Conservation (phyloP, 2,797 vertebrate genomes). For the Manis javanica region DNA sequence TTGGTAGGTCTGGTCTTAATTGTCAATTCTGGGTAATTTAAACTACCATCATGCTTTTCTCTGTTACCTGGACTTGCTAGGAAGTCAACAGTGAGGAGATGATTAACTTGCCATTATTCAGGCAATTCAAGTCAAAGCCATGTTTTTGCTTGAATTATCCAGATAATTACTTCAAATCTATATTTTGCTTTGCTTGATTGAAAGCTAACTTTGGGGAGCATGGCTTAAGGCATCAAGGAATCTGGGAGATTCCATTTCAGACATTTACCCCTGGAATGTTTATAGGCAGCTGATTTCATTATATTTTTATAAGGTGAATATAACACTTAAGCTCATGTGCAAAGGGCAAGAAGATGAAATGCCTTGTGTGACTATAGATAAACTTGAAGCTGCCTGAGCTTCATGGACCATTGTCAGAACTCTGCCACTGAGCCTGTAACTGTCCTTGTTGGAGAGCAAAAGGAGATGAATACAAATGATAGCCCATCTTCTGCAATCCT, state of each 20-base stretch:
- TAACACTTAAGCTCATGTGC: neutral
- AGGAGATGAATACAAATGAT: too few species aligned
- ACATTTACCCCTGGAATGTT: neutral
- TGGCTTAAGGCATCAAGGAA: neutral
- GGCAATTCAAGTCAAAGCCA: neutral
- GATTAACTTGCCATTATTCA: neutral
- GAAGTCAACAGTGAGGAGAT: neutral
- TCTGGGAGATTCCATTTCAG: neutral
- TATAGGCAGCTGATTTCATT: neutral
- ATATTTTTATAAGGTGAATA: neutral
- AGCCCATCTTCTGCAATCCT: too few species aligned
- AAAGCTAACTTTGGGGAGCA: neutral
- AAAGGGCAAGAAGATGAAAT: neutral
- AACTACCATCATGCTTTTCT: neutral
- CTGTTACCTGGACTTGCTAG: neutral
- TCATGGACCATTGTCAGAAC: neutral
- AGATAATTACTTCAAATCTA: neutral
- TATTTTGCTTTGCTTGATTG: conserved; percentile 5
- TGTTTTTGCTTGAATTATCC: conserved; percentile 41
- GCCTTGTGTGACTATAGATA: neutral
- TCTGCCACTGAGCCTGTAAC: neutral
- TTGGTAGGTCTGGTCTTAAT: neutral
- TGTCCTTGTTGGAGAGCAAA: neutral
- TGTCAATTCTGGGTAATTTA: neutral
- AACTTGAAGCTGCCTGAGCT: neutral